Base-by-base conservation (phyloP, 2,888 invertebrate genomes). In the Dicycla oo region DNA sequence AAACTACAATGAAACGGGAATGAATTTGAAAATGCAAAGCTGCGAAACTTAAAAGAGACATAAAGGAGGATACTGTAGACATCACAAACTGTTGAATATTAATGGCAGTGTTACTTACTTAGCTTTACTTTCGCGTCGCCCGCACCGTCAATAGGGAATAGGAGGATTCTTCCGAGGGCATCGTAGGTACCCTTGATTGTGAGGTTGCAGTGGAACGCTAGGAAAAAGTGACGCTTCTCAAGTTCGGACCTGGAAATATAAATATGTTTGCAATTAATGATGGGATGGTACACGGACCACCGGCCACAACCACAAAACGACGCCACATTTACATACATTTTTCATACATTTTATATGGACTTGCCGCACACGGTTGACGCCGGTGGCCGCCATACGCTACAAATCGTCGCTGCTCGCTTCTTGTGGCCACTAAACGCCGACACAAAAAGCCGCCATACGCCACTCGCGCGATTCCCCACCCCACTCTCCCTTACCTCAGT, bases 121-220 rank as follows among this genome's bases (percentile, higher is more conserved):
- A 96, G 78, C 91, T 92, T 94, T 23, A 96, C 86, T 90, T 94
- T 94, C 4, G 95, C 95, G 18, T 93, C 91, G 3, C 96, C 96
- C 58, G 88, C 95, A 3, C 96, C 96, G 63, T 96, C 93, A 45
- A 96, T 95, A n/a, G 93, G 92, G 86, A 96, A 95, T 18, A 95
- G 81, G 2, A 96, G 87, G 23, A 96, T 89, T 81, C 88, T 91
- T 8, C 96, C 96, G 0, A 88, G 69, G 3, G 96, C 96, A 4
- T 92, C 93, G 73, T 95, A 96, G 72, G 90, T 89, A 47, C 96
- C 96, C 81, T 91, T 93, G 71, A 95, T 93, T 3, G 96, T 95
- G 60, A 96, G 79, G 73, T 96, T 96, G 83, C 93, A 93, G 74
- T 94, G 95, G 78, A 95, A 94, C 13, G 91, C 90, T 45, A 96